phyloP scores from a whole-genome alignment of 2,888 invertebrate genomes.

The Labia minor region DNA sequence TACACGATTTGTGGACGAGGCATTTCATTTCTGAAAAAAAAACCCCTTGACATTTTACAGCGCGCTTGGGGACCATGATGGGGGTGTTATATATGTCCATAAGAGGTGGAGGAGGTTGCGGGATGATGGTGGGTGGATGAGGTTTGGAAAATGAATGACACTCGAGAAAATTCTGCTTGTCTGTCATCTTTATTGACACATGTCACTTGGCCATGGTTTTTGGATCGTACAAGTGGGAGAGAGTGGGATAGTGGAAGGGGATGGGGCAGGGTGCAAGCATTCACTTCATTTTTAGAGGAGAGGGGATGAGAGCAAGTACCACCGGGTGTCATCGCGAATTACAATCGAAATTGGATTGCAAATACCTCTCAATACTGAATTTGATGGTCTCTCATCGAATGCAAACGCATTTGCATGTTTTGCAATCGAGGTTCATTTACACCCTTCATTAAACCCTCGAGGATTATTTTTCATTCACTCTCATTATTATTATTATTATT shows the following conservation, averaged over 20 bases:
- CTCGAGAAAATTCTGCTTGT: conserved; percentile 8
- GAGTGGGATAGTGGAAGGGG: too few species aligned
- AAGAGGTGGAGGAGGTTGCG: too few species aligned
- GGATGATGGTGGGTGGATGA: too few species aligned
- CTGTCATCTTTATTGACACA: conserved; percentile 1
- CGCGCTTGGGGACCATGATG: conserved; percentile 1
- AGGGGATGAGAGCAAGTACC: too few species aligned
- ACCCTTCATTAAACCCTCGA: neutral
- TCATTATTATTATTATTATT: neutral
- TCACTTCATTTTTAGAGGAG: too few species aligned
- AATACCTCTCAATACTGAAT: conserved; percentile 13
- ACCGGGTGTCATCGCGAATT: neutral
- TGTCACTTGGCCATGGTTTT: neutral
- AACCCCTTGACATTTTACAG: neutral
- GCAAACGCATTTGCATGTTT: conserved; percentile 13
- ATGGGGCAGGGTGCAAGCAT: too few species aligned
- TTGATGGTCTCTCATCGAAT: neutral
- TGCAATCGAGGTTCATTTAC: conserved; percentile 13
- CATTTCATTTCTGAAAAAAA: neutral
- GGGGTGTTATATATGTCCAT: neutral
- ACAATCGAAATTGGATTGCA: conserved; percentile 7
- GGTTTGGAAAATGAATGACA: neutral
- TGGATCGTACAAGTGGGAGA: neutral
- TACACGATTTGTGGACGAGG: too few species aligned
- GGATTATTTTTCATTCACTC: neutral